phyloP scores from a whole-genome alignment of 92 coral and sea anemone species.

The Actinernus sp. region DNA sequence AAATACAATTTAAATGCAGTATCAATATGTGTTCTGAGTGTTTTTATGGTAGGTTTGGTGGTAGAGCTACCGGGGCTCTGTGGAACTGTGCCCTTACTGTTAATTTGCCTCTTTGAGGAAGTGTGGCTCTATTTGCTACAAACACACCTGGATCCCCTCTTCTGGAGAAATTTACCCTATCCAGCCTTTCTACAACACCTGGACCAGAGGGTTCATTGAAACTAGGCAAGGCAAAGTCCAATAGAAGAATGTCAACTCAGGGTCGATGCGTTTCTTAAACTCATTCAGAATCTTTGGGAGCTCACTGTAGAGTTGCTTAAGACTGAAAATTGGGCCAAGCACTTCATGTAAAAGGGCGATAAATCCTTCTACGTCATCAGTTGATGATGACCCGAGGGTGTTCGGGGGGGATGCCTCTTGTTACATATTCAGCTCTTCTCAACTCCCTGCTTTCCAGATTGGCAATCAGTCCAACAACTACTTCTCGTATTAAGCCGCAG shows the following conservation, averaged over 20 bases:
- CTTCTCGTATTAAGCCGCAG: constrained; percentile 9
- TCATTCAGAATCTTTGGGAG: constrained; percentile 65
- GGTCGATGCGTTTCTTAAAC: constrained; percentile 60
- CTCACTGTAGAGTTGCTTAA: constrained; percentile 49
- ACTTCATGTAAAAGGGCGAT: constrained; percentile 62
- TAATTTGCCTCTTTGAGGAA: constrained; percentile 50
- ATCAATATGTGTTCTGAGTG: too few relatives aligned
- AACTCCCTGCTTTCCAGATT: constrained; percentile 39
- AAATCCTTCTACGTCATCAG: constrained; percentile 71
- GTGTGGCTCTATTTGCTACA: constrained; percentile 26
- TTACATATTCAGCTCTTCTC: constrained; percentile 18
- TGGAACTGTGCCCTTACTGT: constrained; percentile 58
- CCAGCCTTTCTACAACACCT: constrained; percentile 22
- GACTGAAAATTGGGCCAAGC: constrained; percentile 51
- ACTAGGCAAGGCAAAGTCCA: constrained; percentile 64
- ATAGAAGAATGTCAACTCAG: constrained; percentile 37
- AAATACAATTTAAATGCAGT: too few relatives aligned
- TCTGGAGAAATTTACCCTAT: constrained; percentile 14
- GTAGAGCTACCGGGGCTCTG: constrained; percentile 55
- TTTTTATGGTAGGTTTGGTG: constrained; percentile 48
- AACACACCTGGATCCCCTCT: constrained; percentile 52
- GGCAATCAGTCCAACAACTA: constrained; percentile 38
- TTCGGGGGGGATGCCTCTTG: constrained; percentile 49
- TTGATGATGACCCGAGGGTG: constrained; percentile 69
- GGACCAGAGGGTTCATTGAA: constrained; percentile 54